phyloP scores from a whole-genome alignment of 2,888 invertebrate genomes.

The Netelia inedita region DNA sequence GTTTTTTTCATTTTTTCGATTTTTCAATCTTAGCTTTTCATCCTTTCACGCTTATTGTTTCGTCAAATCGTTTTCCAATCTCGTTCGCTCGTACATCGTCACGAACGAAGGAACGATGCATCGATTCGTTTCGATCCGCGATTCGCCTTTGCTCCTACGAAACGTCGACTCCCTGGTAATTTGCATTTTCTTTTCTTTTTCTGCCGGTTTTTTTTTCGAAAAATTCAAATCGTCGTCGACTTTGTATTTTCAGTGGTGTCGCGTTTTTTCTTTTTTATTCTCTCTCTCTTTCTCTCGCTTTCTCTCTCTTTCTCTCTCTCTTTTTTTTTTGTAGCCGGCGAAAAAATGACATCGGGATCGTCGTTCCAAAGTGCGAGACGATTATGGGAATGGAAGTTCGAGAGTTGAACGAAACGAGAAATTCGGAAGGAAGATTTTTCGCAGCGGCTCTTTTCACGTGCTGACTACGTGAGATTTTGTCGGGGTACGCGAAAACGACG shows the following conservation, averaged over 20 bases:
- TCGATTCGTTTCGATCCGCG: too few relatives aligned
- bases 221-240: background rate
- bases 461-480: background rate
- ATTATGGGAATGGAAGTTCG: conserved; percentile 18
- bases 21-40: background rate
- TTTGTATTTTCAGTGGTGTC: background rate
- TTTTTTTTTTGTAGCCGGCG: background rate
- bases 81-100: too few relatives aligned
- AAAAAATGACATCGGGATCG: background rate
- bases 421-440: background rate
- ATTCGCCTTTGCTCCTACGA: background rate
- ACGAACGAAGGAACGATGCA: too few relatives aligned
- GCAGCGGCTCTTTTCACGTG: background rate
- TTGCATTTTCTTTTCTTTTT: background rate
- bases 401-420: background rate
- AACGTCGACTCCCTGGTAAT: conserved; percentile 1
- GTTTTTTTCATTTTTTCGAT: background rate
- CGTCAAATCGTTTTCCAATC: too few relatives aligned
- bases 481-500: background rate
- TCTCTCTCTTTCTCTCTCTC: background rate
- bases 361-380: background rate
- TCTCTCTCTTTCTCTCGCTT: background rate
- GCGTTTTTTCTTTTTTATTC: background rate
- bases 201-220: conserved; percentile 1
- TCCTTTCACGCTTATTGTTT: background rate